These are phyloP conservation scores for Ascaphus truei DNA, from an alignment of 2,113 vertebrate genomes.

Conservation along the genomic window DNA sequence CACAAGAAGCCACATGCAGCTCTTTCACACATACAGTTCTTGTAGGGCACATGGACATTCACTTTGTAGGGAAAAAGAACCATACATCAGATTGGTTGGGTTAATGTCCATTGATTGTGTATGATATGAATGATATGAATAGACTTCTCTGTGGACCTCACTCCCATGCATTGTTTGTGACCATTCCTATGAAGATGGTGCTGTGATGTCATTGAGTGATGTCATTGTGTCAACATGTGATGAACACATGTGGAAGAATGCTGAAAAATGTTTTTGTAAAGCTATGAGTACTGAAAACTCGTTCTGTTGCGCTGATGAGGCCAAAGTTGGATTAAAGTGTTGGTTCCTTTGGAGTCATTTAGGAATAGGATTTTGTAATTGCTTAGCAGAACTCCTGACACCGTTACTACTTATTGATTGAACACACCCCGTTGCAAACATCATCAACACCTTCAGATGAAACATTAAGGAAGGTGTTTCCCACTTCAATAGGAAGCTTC, in stretches of 20 bases:
- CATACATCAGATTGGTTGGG: neutral
- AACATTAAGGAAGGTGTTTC: too few relatives aligned
- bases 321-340: too few relatives aligned
- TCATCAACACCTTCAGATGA: too few relatives aligned
- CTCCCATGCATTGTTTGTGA: neutral
- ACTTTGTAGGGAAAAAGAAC: constrained; percentile 7
- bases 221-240: constrained; percentile 27
- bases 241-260: constrained; percentile 1
- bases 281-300: neutral
- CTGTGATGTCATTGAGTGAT: constrained; percentile 23
- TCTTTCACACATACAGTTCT: too few relatives aligned
- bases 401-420: too few relatives aligned
- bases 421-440: too few relatives aligned
- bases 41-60: too few relatives aligned
- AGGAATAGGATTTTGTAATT: too few relatives aligned
- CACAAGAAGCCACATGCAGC: neutral
- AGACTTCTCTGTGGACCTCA: constrained; percentile 11
- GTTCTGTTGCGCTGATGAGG: neutral
- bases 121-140: constrained; percentile 22
- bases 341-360: too few relatives aligned
- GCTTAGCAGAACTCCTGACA: too few relatives aligned
- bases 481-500: too few relatives aligned
- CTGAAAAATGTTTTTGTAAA: constrained; percentile 1
- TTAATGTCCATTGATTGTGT: constrained; percentile 34
- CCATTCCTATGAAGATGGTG: constrained; percentile 21